Percentiles rank a stretch among this genome's conserved stretches.
phyloP scores from a whole-genome alignment of 2,797 vertebrate genomes.

The Tinamus major region DNA sequence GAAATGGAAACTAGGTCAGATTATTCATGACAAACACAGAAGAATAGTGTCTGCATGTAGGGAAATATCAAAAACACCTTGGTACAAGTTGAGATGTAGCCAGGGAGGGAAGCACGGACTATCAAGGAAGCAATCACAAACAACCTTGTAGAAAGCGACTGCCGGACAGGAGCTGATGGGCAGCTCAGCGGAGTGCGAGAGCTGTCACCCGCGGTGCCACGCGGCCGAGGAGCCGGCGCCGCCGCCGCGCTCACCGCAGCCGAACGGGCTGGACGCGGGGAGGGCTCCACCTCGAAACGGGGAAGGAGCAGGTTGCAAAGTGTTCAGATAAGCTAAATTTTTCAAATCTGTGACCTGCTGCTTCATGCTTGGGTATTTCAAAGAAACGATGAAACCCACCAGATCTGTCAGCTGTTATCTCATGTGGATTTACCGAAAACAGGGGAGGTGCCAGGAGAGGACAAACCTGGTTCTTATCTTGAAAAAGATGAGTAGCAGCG shows the following conservation, averaged over 20 bases:
- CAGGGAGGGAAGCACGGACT: background rate
- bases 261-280: fast-evolving
- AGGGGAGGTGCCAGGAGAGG: fast-evolving
- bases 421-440: background rate
- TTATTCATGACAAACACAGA: background rate
- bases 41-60: background rate
- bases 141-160: background rate
- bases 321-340: fast-evolving
- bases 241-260: fast-evolving
- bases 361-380: background rate
- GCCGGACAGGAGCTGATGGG: background rate
- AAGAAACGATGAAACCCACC: background rate
- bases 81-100: fast-evolving
- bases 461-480: background rate
- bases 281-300: background rate
- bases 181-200: background rate
- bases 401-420: background rate
- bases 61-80: fast-evolving
- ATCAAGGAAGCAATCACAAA: background rate
- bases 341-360: background rate
- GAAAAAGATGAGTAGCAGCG: background rate
- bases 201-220: background rate
- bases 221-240: background rate
- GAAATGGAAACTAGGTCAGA: background rate
- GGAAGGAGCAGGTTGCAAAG: background rate